Conservation (phyloP, 2,888 invertebrate species). For the Itoplectis maculator region DNA sequence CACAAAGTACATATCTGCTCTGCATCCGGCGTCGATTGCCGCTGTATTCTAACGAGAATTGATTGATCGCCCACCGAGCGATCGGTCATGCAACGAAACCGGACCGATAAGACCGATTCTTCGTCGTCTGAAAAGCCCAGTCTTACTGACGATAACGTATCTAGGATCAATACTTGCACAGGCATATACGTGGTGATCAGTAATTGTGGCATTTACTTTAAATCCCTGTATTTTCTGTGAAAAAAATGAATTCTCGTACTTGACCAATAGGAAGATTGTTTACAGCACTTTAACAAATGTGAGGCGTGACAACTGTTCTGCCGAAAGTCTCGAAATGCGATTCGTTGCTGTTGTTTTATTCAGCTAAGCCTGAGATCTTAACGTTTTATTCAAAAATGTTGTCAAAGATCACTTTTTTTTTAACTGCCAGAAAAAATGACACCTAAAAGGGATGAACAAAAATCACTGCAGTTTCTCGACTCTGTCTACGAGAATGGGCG, state of each 20-base stretch:
- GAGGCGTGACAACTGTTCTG: too few relatives aligned
- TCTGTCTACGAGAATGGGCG: neutral
- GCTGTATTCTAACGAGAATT: slow-evolving; percentile 50
- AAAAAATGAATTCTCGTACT: slow-evolving; percentile 17
- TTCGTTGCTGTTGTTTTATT: too few relatives aligned
- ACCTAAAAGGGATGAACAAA: neutral
- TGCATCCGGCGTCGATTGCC: slow-evolving; percentile 57
- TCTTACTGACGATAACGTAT: slow-evolving; percentile 76
- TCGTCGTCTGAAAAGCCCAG: slow-evolving; percentile 71
- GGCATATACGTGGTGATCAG: slow-evolving; percentile 57
- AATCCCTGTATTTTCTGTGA: slow-evolving; percentile 18
- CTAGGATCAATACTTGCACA: slow-evolving; percentile 75
- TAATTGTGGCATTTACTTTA: slow-evolving; percentile 48
- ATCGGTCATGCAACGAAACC: slow-evolving; percentile 59
- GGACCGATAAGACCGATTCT: slow-evolving; percentile 72
- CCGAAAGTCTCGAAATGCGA: too few relatives aligned
- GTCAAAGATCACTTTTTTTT: too few relatives aligned
- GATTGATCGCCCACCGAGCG: slow-evolving; percentile 60
- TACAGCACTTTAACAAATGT: too few relatives aligned
- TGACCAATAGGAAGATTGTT: neutral
- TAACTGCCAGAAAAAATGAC: neutral
- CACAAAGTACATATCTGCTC: neutral
- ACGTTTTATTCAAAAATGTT: neutral
- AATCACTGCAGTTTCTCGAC: neutral
- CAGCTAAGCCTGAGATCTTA: neutral